Conservation (phyloP, 2,888 invertebrate genomes). For the Odontothrips loti region DNA sequence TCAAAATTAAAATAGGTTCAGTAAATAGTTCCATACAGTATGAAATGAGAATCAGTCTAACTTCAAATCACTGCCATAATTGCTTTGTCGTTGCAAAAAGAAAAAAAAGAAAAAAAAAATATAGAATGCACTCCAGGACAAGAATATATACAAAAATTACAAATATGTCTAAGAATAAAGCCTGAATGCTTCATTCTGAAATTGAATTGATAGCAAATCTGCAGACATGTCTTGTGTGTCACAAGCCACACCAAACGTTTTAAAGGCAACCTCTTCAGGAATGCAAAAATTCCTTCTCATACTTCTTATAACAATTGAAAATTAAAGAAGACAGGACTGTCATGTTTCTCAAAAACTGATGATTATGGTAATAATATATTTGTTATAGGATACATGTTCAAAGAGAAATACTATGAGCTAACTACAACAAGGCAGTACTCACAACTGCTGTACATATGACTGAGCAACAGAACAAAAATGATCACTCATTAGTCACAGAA, state of each 20-base stretch:
- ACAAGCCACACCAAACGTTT: no score
- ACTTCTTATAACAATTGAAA: no score
- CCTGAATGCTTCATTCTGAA: not conserved
- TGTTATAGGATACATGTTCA: not conserved
- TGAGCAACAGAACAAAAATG: no score
- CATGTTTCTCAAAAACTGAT: no score
- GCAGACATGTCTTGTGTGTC: no score
- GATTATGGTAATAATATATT: no score
- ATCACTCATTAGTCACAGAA: no score
- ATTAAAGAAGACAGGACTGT: no score
- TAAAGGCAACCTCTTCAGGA: no score
- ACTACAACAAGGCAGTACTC: not conserved
- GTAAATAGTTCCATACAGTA: not conserved
- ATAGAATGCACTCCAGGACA: not conserved
- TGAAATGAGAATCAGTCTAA: not conserved
- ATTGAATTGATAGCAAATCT: no score
- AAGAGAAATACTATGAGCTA: not conserved
- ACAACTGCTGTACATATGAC: not conserved
- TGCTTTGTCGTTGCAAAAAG: not conserved
- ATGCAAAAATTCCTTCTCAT: no score
- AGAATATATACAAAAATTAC: not conserved
- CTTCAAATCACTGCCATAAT: not conserved
- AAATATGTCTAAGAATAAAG: not conserved
- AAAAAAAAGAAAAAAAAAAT: not conserved
- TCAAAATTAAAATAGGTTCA: not conserved